These are phyloP conservation scores for Ennomos quercinarius DNA, from an alignment of 2,888 invertebrate species.

Conservation along the genomic window DNA sequence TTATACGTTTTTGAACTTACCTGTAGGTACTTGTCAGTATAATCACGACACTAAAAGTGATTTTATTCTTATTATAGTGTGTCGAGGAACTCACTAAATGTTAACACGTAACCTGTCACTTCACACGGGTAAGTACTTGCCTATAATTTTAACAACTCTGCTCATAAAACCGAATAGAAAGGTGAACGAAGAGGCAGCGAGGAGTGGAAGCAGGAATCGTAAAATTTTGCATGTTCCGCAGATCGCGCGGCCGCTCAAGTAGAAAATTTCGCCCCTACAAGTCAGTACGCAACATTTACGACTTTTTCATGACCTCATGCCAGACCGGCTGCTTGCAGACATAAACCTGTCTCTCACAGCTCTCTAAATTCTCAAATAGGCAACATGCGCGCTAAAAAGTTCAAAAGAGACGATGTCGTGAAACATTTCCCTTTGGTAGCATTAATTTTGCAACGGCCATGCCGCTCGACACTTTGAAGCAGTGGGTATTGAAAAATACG, in stretches of 20 bases:
- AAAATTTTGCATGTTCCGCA: slow-evolving; percentile 73
- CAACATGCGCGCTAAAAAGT: slow-evolving; percentile 43
- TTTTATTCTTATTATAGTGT: background rate
- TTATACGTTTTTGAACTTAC: no score
- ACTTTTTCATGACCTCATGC: slow-evolving; percentile 73
- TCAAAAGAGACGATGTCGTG: slow-evolving; percentile 43
- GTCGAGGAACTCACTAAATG: background rate
- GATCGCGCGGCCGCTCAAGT: slow-evolving; percentile 66
- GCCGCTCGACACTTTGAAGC: slow-evolving; percentile 38
- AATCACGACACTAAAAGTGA: no score
- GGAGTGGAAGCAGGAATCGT: slow-evolving; percentile 61
- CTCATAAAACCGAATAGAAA: slow-evolving; percentile 59
- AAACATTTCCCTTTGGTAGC: slow-evolving; percentile 49
- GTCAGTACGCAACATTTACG: slow-evolving; percentile 76
- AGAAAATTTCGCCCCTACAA: slow-evolving; percentile 73
- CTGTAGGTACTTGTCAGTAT: no score
- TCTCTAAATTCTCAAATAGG: slow-evolving; percentile 56
- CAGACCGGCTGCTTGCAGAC: slow-evolving; percentile 64
- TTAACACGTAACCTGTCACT: slow-evolving; percentile 39
- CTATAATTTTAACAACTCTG: slow-evolving; percentile 54
- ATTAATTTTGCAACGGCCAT: slow-evolving; percentile 50
- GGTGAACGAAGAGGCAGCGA: slow-evolving; percentile 48
- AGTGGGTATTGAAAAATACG: slow-evolving; percentile 51
- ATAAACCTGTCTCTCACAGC: slow-evolving; percentile 63
- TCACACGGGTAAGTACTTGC: slow-evolving; percentile 25